A percentile compares a stretch with the other conserved stretches of the same genome.
Conservation (phyloP, 2,113 vertebrate species). For the Merops nubicus region DNA sequence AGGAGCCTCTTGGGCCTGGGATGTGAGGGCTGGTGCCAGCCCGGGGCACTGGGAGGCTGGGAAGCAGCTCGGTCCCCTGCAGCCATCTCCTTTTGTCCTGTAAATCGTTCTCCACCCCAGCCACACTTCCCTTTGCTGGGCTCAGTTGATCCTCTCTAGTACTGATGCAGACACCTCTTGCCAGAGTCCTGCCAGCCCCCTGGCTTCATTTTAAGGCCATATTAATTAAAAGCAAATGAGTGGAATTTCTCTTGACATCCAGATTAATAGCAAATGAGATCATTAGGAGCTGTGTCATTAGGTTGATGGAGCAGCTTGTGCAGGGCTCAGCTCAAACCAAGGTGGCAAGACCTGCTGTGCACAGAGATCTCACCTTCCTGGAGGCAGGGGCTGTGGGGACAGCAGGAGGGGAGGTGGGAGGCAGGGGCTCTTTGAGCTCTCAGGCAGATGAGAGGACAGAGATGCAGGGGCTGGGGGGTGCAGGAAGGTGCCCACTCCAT, state of each 20-base stretch:
- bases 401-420: neutral
- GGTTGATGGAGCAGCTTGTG: slow-evolving; percentile 21
- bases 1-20: neutral
- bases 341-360: neutral
- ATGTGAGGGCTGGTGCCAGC: rapidly evolving
- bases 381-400: neutral
- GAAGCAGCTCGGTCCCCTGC: rapidly evolving
- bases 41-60: neutral
- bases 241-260: slow-evolving; percentile 25
- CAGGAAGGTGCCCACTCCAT: neutral
- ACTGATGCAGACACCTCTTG: neutral
- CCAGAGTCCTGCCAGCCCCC: neutral
- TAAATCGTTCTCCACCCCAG: neutral
- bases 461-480: neutral
- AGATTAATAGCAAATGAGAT: slow-evolving; percentile 30
- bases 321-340: neutral
- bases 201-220: slow-evolving; percentile 31
- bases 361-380: rapidly evolving
- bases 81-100: neutral
- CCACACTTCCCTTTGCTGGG: neutral
- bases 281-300: neutral
- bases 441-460: neutral
- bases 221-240: slow-evolving; percentile 60
- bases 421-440: neutral
- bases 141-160: neutral